Evolutionary conservation across 2,797 vertebrate species (phyloP), one percentile per base, ranked within the genome.

Genomic region (Octomys mimax): DNA sequence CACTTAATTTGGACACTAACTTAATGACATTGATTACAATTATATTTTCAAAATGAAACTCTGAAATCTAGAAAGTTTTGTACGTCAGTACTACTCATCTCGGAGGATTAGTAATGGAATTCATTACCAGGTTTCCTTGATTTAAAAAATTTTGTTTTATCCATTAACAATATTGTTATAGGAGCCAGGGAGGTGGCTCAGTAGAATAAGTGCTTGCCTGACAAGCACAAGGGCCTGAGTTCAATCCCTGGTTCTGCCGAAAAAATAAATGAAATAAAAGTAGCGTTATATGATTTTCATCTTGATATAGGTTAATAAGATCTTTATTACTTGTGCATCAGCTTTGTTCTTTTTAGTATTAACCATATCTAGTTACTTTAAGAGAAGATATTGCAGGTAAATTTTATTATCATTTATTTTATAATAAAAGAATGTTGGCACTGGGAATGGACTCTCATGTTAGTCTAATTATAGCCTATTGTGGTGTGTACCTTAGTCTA

Each of bases 1-100:
- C 42, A 64, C 68, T 88, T 91, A 78, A 89, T 78, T 39, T 12
- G 64, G 26, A 92, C 22, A 86, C 88, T 75, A 77, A 59, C 57
- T 89, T 92, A 90, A 92, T 31, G 26, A 28, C 54, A 77, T 59
- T 62, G 24, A 91, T 96, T 90, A 73, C 24, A 93, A 81, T 82
- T 82, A 86, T 80, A 16, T 70, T 78, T 93, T 88, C 61, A 19
- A 86, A 80, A 66, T 80, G n/a, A 71, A 71, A 71, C 8, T 39
- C 22, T 71, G n/a, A 71, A 1, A 19, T 19, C 19, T 68, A 68
- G 28, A 82, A 78, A 83, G 0, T 75, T 39, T 87, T 28, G 22
- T 2, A 52, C 39, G n/a, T 82, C n/a, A 46, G 28, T 18, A 42
- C 82, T 78, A 57, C n/a, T 91, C 4, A 77, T 2, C 1, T 91